phyloP scores from a whole-genome alignment of 2,797 vertebrate species.

The Alfaro cultratus region DNA sequence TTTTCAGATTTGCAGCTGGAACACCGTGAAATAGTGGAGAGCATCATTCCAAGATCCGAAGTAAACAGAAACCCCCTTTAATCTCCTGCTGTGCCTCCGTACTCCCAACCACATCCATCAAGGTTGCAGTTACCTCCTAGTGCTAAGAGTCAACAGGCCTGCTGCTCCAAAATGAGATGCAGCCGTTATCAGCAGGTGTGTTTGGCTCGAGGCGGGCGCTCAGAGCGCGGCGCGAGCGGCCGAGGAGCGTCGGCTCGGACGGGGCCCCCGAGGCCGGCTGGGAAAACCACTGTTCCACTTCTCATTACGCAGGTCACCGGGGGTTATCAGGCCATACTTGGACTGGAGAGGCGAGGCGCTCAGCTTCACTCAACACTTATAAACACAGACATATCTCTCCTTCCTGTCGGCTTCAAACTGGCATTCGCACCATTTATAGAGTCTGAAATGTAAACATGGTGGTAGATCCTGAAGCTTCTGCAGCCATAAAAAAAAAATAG shows the following conservation, averaged over 20 bases:
- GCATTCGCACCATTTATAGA: constrained; percentile 59
- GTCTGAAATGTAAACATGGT: constrained; percentile 55
- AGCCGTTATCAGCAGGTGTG: constrained; percentile 50
- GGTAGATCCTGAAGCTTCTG: constrained; percentile 56
- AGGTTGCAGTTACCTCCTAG: neutral
- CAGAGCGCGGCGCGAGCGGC: constrained; percentile 27
- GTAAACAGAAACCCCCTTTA: neutral
- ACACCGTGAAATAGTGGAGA: neutral
- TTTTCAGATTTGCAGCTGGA: neutral
- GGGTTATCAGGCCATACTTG: constrained; percentile 72
- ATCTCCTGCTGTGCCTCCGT: neutral
- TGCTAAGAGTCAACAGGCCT: constrained; percentile 18
- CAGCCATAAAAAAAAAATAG: constrained; percentile 36
- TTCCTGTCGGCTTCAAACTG: constrained; percentile 48
- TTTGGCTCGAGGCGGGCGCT: constrained; percentile 48
- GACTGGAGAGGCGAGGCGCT: constrained; percentile 63
- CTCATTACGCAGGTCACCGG: constrained; percentile 70
- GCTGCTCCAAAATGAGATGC: constrained; percentile 47
- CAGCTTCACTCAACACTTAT: constrained; percentile 67
- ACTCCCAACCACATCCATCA: neutral
- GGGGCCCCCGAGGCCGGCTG: constrained; percentile 52
- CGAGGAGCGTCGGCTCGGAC: constrained; percentile 41
- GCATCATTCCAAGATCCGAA: neutral
- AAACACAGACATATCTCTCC: constrained; percentile 50
- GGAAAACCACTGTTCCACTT: constrained; percentile 68